phyloP scores from a whole-genome alignment of 1,140 invertebrate species.

The Helicoverpa armigera region DNA sequence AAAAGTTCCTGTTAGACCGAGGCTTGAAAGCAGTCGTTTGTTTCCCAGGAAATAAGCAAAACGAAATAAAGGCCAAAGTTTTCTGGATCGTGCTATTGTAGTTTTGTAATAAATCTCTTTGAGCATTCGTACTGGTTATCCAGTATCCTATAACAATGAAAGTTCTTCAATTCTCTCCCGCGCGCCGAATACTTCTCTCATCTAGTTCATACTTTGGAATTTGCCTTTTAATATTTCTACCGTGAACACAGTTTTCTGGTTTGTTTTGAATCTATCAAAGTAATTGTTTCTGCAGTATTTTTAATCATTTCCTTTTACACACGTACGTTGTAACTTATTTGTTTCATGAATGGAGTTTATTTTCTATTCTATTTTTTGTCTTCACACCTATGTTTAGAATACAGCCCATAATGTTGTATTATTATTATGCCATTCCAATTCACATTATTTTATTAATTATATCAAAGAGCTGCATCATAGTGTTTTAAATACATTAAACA shows the following conservation, averaged over 20 bases:
- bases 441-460: no score
- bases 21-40: background rate
- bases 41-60: background rate
- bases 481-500: no score
- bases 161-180: slow-evolving; percentile 22
- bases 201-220: slow-evolving; percentile 12
- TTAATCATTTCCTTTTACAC: slow-evolving; percentile 6
- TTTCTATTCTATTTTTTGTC: background rate
- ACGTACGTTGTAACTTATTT: background rate
- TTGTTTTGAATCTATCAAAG: background rate
- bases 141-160: background rate
- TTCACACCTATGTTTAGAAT: background rate
- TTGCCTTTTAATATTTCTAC: slow-evolving; percentile 31
- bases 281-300: slow-evolving; percentile 1
- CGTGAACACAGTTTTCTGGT: background rate
- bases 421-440: no score
- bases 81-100: slow-evolving; percentile 1
- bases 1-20: no score
- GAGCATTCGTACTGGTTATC: slow-evolving; percentile 13
- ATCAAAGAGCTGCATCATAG: no score
- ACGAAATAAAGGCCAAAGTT: slow-evolving; percentile 12
- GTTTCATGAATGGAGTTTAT: no score
- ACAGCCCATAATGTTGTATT: background rate
- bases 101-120: slow-evolving; percentile 24
- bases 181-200: slow-evolving; percentile 8